phyloP scores from a whole-genome alignment of 2,888 invertebrate genomes.

The Dexiosoma caninum region DNA sequence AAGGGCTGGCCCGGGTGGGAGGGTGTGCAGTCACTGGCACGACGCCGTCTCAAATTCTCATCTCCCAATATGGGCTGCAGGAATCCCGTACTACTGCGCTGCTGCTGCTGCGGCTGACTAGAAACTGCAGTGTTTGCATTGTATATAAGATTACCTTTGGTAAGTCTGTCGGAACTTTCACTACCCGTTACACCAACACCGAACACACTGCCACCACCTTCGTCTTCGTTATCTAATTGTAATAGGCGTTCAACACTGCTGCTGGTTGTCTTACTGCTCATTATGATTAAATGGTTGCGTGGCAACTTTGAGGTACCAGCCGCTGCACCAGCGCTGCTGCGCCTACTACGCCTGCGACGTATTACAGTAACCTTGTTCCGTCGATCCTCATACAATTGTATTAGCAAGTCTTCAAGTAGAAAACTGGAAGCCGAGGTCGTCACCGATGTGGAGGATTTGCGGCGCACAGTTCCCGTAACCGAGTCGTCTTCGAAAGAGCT shows the following conservation, averaged over 20 bases:
- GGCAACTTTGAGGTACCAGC: constrained; percentile 58
- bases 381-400: constrained; percentile 77
- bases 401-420: constrained; percentile 75
- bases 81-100: constrained; percentile 62
- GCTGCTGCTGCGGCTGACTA: constrained; percentile 62
- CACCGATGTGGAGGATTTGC: constrained; percentile 69
- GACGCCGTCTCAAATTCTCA: constrained; percentile 71
- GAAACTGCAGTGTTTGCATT: constrained; percentile 64
- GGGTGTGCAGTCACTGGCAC: constrained; percentile 73
- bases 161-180: constrained; percentile 64
- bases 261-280: constrained; percentile 67
- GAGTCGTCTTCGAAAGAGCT: constrained; percentile 66
- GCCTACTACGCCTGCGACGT: constrained; percentile 66
- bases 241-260: constrained; percentile 68
- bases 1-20: constrained; percentile 66
- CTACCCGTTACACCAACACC: constrained; percentile 61
- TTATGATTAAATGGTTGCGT: constrained; percentile 67
- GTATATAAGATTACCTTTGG: constrained; percentile 60
- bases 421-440: constrained; percentile 66
- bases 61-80: constrained; percentile 65
- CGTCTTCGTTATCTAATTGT: constrained; percentile 64
- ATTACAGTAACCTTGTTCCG: constrained; percentile 72
- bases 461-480: constrained; percentile 67
- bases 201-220: constrained; percentile 16
- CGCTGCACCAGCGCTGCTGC: constrained; percentile 64